These are phyloP conservation scores for Patiria miniata DNA, from an alignment of 35 echinoderm and acorn worm genomes.

Conservation along the genomic window DNA sequence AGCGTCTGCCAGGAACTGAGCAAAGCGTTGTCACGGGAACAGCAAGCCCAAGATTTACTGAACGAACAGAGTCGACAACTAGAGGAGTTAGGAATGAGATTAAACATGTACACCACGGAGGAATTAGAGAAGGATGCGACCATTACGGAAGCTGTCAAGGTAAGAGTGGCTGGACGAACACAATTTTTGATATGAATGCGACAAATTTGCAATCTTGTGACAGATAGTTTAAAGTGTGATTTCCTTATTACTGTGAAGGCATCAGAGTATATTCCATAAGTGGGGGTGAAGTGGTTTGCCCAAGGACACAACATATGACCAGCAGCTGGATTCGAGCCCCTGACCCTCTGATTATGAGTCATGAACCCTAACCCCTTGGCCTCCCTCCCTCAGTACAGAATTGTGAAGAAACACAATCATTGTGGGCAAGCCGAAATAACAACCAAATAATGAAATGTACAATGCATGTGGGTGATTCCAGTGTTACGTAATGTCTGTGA, in stretches of 20 bases:
- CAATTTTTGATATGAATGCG: too few species aligned
- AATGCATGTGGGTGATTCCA: too few species aligned
- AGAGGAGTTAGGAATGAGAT: conserved; percentile 79
- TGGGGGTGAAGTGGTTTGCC: too few species aligned
- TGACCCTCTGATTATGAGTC: too few species aligned
- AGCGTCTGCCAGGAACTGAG: conserved; percentile 79
- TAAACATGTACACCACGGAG: conserved; percentile 83
- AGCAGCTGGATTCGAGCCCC: too few species aligned
- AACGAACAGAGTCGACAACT: conserved; percentile 84
- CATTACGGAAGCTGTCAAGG: conserved; percentile 92
- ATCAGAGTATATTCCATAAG: too few species aligned
- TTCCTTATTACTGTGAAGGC: neutral
- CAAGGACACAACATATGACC: too few species aligned
- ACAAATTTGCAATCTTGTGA: neutral
- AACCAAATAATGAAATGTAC: too few species aligned
- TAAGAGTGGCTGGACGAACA: conserved; percentile 9
- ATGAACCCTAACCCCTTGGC: too few species aligned
- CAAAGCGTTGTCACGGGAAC: conserved; percentile 75
- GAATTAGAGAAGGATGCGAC: conserved; percentile 82
- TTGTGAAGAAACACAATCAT: too few species aligned
- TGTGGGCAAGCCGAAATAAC: too few species aligned
- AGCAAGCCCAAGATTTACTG: conserved; percentile 85
- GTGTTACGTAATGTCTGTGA: too few species aligned
- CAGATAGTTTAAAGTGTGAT: conserved; percentile 1
- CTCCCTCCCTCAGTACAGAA: neutral